These are phyloP conservation scores for Brotula barbata DNA, from an alignment of 2,797 vertebrate genomes.

Conservation along the genomic window DNA sequence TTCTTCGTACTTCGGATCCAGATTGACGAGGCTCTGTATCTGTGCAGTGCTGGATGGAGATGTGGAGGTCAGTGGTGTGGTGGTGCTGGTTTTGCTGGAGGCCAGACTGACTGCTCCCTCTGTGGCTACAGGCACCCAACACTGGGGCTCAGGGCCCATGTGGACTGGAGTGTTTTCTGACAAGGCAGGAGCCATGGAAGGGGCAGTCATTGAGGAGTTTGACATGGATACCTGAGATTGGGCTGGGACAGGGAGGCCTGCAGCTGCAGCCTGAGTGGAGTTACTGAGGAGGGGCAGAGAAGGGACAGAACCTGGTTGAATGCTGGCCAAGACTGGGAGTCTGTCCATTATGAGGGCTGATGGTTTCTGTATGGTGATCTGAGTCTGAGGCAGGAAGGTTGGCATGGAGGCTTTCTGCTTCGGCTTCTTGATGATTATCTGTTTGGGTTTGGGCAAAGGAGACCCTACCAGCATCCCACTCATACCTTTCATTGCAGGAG, in stretches of 20 bases:
- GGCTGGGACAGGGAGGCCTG: constrained; percentile 76
- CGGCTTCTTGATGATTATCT: constrained; percentile 89
- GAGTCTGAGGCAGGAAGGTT: constrained; percentile 87
- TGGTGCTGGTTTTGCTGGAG: constrained; percentile 66
- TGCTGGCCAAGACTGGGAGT: constrained; percentile 65
- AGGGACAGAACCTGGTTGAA: constrained; percentile 72
- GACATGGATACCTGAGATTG: constrained; percentile 92
- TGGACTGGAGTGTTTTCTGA: constrained; percentile 65
- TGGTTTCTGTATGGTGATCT: constrained; percentile 81
- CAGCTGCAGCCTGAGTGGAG: constrained; percentile 81
- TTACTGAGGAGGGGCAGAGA: constrained; percentile 59
- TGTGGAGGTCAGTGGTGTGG: constrained; percentile 67
- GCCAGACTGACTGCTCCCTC: constrained; percentile 47
- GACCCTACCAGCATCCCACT: constrained; percentile 63
- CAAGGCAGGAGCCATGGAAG: constrained; percentile 59
- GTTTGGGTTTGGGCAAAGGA: constrained; percentile 83
- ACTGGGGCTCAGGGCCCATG: constrained; percentile 39
- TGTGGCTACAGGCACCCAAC: constrained; percentile 54
- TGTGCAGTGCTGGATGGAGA: constrained; percentile 70
- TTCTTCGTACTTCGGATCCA: constrained; percentile 94
- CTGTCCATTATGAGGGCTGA: constrained; percentile 67
- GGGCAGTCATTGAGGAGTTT: constrained; percentile 66
- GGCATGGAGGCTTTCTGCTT: constrained; percentile 90
- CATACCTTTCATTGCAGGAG: constrained; percentile 75
- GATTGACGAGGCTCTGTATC: constrained; percentile 73